Conservation (phyloP, 2,888 invertebrate genomes). For the Incurvaria masculella region DNA sequence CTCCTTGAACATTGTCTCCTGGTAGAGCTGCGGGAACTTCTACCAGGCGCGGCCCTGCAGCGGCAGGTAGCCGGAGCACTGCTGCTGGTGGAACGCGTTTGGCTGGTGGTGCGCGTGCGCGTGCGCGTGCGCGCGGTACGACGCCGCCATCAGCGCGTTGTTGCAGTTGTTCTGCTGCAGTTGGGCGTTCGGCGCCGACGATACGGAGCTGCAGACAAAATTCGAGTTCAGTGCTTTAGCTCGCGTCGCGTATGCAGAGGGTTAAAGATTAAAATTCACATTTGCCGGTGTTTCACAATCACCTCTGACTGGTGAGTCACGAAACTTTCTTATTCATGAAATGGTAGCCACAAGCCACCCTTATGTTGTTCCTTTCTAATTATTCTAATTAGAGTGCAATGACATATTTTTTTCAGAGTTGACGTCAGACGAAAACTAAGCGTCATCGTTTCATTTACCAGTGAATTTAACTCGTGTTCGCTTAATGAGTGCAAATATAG, state of each 20-base stretch:
- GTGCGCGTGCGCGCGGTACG: slow-evolving; percentile 57
- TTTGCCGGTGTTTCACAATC: slow-evolving; percentile 27
- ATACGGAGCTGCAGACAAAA: slow-evolving; percentile 18
- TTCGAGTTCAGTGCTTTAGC: too few species aligned
- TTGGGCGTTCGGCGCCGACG: slow-evolving; percentile 26
- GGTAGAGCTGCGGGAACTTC: slow-evolving; percentile 66
- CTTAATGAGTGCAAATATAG: too few species aligned
- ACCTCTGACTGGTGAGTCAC: slow-evolving; percentile 24
- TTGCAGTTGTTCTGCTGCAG: slow-evolving; percentile 44
- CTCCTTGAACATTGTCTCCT: slow-evolving; percentile 62
- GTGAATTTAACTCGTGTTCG: too few species aligned
- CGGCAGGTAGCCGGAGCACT: slow-evolving; percentile 80
- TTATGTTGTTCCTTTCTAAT: too few species aligned
- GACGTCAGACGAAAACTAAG: too few species aligned
- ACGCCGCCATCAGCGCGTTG: slow-evolving; percentile 58
- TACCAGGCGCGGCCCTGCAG: slow-evolving; percentile 87
- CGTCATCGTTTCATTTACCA: too few species aligned
- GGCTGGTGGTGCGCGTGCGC: slow-evolving; percentile 67
- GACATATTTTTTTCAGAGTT: too few species aligned
- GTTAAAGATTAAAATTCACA: too few species aligned
- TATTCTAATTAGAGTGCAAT: too few species aligned
- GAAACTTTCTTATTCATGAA: too few species aligned
- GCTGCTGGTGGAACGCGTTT: slow-evolving; percentile 72
- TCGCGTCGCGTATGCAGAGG: too few species aligned
- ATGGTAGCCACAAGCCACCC: too few species aligned